Conservation (phyloP, 2,888 invertebrate species). For the Opisthograptis luteolata region DNA sequence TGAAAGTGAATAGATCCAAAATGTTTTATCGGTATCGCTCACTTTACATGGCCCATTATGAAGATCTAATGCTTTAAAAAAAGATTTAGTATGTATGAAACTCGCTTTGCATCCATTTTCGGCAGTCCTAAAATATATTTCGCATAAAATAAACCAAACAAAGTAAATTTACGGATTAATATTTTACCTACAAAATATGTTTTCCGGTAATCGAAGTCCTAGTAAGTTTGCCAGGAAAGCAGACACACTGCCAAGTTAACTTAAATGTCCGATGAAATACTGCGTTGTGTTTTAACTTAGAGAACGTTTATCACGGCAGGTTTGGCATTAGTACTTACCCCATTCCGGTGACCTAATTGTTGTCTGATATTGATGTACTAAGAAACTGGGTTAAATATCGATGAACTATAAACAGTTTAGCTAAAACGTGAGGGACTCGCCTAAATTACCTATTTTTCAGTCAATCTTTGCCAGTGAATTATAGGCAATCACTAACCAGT, state of each 20-base stretch:
- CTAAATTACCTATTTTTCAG: conserved; percentile 52
- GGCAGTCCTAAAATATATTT: neutral
- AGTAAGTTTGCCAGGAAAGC: conserved; percentile 34
- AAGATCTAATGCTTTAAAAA: too few species aligned
- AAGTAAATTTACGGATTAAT: conserved; percentile 26
- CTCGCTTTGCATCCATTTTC: neutral
- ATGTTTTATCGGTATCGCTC: too few species aligned
- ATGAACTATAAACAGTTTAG: conserved; percentile 63
- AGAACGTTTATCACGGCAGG: conserved; percentile 53
- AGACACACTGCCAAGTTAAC: conserved; percentile 40
- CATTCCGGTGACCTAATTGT: conserved; percentile 78
- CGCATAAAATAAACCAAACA: neutral
- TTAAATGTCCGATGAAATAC: conserved; percentile 36
- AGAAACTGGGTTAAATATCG: conserved; percentile 81
- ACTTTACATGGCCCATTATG: too few species aligned
- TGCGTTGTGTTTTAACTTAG: conserved; percentile 33
- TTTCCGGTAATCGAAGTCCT: conserved; percentile 33
- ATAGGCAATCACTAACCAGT: conserved; percentile 22
- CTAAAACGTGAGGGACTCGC: conserved; percentile 50
- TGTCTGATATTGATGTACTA: conserved; percentile 69
- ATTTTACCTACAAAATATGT: conserved; percentile 28
- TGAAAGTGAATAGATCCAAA: too few species aligned
- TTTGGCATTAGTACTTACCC: conserved; percentile 65
- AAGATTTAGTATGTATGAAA: too few species aligned
- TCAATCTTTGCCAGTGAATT: conserved; percentile 40